Conservation (phyloP, 2,797 vertebrate genomes). For the Manis crassicaudata region DNA sequence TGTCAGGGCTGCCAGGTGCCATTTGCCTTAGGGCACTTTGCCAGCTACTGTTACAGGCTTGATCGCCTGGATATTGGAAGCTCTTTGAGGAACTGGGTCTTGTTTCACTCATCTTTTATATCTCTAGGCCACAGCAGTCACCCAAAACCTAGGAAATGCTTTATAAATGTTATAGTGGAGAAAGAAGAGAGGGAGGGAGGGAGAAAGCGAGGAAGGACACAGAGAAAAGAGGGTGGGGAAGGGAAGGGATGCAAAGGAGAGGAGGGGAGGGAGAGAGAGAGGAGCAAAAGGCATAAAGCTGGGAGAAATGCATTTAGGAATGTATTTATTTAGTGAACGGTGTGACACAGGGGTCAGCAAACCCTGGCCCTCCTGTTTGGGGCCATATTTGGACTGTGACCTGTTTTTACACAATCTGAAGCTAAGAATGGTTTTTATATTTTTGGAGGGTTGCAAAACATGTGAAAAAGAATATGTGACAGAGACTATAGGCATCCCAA, state of each 20-base stretch:
- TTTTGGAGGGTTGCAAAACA: not conserved
- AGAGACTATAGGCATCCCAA: not conserved
- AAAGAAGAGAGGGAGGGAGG: not conserved
- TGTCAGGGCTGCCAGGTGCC: not conserved
- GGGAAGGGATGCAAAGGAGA: not conserved
- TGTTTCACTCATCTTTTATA: not conserved
- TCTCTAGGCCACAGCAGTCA: not conserved
- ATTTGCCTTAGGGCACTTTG: not conserved
- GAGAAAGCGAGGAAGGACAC: not conserved
- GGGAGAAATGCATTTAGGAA: not conserved
- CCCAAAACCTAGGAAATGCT: not conserved
- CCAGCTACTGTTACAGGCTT: not conserved
- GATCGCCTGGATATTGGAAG: not conserved
- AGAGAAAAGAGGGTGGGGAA: not conserved
- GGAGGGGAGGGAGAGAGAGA: rapidly evolving
- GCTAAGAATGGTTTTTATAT: not conserved
- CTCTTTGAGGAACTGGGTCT: not conserved
- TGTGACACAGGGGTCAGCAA: not conserved
- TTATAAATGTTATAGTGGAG: not conserved
- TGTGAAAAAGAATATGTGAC: not conserved
- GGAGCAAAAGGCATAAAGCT: not conserved
- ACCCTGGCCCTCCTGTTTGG: not conserved
- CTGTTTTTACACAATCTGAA: not conserved
- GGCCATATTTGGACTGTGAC: not conserved
- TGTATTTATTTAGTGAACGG: not conserved